Base-by-base conservation (phyloP, 2,888 invertebrate genomes). In the Cinara cedri region DNA sequence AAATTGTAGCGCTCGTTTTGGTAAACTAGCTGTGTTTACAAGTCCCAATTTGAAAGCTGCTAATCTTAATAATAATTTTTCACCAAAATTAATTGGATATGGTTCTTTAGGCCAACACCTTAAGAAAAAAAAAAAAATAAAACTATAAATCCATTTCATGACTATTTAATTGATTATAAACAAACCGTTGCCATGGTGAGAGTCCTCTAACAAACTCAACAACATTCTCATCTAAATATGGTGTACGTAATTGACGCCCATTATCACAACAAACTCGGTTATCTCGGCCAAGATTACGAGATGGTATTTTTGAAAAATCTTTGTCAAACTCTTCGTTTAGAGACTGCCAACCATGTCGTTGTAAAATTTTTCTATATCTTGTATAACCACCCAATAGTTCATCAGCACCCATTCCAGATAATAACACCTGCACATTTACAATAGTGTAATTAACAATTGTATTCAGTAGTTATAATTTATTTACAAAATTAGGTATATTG, bases 1-100 rank as follows among this genome's bases (percentile, higher is more conserved):
- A 88, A 99, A 99, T 86, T 99, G 99, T 83, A 99, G 90, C 0
- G 98, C 99, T 85, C 96, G 87, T 86, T 99, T 99, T 62, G 94
- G 95, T 70, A 95, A 89, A 62, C 86, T 86, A 6, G 92, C 90
- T 8, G 90, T 90, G 74, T 87, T 86, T 82, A 85, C 85, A 54
- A 94, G 87, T 1, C 93, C 93, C 54, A 94, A 85, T 81, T 89
- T 86, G 83, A 88, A 88, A 0, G 93, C 95, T 72, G 90, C 87
- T 26, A 92, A 87, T 83, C 98, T 89, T 62, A 98, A 87, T 70
- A 98, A 87, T 71, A 97, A 87, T 86, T 99, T 99, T 85, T 99
- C 98, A n/a, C 98, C 98, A 72, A 94, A 84, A 34, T 97, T 97
- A 83, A 90, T 90, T 83, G 92, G 86, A 70, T 87, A 81, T 46